Percentiles rank a stretch among this genome's conserved stretches.
Conservation (phyloP, 2,888 invertebrate genomes). For the Pseudanteris insignis region DNA sequence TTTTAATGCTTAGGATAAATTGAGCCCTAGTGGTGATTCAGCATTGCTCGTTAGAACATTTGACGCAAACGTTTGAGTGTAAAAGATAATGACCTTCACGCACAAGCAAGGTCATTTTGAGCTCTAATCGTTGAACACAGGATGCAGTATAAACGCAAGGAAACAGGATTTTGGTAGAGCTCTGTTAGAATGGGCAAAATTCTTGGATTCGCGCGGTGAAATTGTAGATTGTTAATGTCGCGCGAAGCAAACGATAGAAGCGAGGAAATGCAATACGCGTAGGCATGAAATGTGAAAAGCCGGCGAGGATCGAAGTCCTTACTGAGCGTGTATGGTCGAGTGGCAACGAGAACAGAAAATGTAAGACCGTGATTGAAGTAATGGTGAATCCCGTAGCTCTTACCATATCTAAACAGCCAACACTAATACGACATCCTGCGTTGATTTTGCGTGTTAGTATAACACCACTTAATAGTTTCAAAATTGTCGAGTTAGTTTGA, state of each 20-base stretch:
- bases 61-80: too few species aligned
- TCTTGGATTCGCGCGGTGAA: too few species aligned
- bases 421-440: constrained; percentile 1
- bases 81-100: too few species aligned
- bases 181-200: too few species aligned
- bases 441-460: constrained; percentile 14
- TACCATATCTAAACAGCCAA: constrained; percentile 14
- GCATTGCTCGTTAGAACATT: too few species aligned
- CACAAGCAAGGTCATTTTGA: too few species aligned
- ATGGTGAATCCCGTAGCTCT: constrained; percentile 29
- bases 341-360: constrained; percentile 29
- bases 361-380: constrained; percentile 34
- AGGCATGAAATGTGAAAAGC: too few species aligned
- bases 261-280: constrained; percentile 11
- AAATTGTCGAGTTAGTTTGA: constrained; percentile 42
- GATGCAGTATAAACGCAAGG: too few species aligned
- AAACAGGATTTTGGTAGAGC: too few species aligned
- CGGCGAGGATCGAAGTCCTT: constrained; percentile 12
- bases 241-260: constrained; percentile 38
- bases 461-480: constrained; percentile 43
- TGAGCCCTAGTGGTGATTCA: too few species aligned
- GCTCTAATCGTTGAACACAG: too few species aligned
- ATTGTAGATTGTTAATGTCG: constrained; percentile 54
- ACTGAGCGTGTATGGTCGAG: constrained; percentile 18
- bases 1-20: too few species aligned